Evolutionary conservation across 2,797 vertebrate species (phyloP).

Genomic region (Manis javanica): DNA sequence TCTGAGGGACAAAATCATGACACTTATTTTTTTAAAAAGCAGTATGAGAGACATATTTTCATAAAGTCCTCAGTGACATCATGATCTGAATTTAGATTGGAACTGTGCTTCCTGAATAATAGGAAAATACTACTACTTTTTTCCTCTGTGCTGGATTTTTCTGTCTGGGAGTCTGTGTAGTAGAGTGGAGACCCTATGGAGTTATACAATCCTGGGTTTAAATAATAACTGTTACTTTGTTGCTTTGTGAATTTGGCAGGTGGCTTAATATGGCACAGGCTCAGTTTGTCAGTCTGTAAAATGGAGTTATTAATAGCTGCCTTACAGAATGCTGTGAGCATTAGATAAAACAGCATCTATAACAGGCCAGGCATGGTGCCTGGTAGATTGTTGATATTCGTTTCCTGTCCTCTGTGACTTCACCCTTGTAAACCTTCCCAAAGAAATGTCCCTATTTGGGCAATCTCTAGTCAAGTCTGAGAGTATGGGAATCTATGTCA

Average conservation of each 20-base stretch:
- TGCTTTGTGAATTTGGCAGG: not conserved
- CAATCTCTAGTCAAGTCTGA: not conserved
- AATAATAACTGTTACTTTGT: not conserved
- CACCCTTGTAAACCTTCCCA: not conserved
- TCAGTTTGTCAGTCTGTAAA: not conserved
- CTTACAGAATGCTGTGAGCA: not conserved
- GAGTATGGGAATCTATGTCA: not conserved
- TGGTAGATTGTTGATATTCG: not conserved
- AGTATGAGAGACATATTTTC: not conserved
- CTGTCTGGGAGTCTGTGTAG: not conserved
- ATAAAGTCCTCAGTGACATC: not conserved
- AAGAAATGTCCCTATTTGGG: not conserved
- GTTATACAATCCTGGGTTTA: not conserved
- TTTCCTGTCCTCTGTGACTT: not conserved
- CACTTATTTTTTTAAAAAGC: conserved; percentile 21
- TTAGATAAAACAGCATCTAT: not conserved
- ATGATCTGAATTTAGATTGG: not conserved
- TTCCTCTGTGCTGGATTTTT: not conserved
- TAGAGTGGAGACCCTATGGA: not conserved
- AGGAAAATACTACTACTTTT: not conserved
- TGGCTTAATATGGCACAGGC: not conserved
- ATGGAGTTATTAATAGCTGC: not conserved
- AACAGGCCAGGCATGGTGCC: not conserved
- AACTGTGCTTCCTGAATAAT: conserved; percentile 25
- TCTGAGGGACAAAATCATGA: not conserved